These are phyloP conservation scores for Channa striata DNA, from an alignment of 2,797 vertebrate genomes.

Conservation along the genomic window DNA sequence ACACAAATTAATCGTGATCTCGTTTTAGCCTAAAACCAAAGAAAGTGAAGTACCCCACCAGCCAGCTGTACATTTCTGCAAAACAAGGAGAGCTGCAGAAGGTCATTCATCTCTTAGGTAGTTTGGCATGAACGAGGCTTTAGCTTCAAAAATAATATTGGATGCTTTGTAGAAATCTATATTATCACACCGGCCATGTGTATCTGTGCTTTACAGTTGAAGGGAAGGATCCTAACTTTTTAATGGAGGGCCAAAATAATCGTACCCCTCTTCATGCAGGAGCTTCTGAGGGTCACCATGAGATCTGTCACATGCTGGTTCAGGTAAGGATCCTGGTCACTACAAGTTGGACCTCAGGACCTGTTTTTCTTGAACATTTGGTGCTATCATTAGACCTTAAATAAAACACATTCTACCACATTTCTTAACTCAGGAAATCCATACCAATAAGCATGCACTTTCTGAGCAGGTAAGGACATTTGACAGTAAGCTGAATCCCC, in stretches of 20 bases:
- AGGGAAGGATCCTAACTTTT: constrained; percentile 95
- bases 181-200: neutral
- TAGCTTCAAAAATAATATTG: neutral
- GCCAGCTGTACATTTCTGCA: constrained; percentile 94
- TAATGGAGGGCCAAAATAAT: constrained; percentile 91
- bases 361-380: no score
- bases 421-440: no score
- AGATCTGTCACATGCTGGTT: constrained; percentile 96
- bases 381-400: no score
- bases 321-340: constrained; percentile 84
- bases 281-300: constrained; percentile 91
- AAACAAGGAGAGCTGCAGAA: constrained; percentile 96
- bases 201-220: constrained; percentile 85
- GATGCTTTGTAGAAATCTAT: neutral
- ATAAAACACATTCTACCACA: no score
- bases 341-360: neutral
- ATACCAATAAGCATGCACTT: no score
- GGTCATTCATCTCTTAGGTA: constrained; percentile 95
- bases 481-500: no score
- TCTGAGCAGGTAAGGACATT: no score
- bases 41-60: constrained; percentile 91
- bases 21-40: constrained; percentile 86
- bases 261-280: constrained; percentile 92
- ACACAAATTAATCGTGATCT: constrained; percentile 9
- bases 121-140: neutral